These are phyloP conservation scores for Melieria omissa DNA, from an alignment of 2,888 invertebrate genomes.

Conservation along the genomic window DNA sequence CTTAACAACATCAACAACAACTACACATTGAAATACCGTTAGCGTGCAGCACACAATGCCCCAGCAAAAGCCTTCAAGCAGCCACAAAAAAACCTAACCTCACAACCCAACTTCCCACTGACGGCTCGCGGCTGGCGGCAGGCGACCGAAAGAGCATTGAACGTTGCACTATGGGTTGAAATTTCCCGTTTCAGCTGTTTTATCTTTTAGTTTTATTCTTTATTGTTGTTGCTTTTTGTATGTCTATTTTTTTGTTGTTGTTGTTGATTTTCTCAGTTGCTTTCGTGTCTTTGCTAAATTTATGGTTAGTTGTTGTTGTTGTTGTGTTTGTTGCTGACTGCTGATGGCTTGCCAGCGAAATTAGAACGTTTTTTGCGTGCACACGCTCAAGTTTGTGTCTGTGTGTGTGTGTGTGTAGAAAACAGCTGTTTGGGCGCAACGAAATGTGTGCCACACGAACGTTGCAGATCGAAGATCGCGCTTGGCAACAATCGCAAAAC, in stretches of 20 bases:
- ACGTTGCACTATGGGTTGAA: too few species aligned
- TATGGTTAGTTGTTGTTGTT: constrained; percentile 2
- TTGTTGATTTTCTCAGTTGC: constrained; percentile 17
- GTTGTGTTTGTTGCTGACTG: constrained; percentile 15
- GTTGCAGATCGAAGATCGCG: not conserved
- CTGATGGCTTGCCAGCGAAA: constrained; percentile 28
- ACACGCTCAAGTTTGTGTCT: constrained; percentile 2
- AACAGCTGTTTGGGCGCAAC: not conserved
- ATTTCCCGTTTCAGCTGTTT: too few species aligned
- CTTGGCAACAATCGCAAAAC: constrained; percentile 24
- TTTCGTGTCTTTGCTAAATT: not conserved
- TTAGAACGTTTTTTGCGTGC: constrained; percentile 18
- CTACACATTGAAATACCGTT: too few species aligned
- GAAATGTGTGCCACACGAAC: constrained; percentile 33
- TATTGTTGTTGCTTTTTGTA: not conserved
- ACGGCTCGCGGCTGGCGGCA: too few species aligned
- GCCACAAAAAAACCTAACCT: too few species aligned
- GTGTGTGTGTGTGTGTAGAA: constrained; percentile 2
- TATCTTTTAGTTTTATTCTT: constrained; percentile 1
- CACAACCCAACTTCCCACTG: too few species aligned
- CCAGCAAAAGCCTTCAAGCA: too few species aligned
- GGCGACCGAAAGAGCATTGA: too few species aligned
- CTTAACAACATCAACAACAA: too few species aligned
- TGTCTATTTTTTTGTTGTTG: constrained; percentile 10
- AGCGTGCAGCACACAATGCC: too few species aligned